Evolutionary conservation across 2,113 vertebrate species (phyloP).

Genomic region (Rhinogobius similis): DNA sequence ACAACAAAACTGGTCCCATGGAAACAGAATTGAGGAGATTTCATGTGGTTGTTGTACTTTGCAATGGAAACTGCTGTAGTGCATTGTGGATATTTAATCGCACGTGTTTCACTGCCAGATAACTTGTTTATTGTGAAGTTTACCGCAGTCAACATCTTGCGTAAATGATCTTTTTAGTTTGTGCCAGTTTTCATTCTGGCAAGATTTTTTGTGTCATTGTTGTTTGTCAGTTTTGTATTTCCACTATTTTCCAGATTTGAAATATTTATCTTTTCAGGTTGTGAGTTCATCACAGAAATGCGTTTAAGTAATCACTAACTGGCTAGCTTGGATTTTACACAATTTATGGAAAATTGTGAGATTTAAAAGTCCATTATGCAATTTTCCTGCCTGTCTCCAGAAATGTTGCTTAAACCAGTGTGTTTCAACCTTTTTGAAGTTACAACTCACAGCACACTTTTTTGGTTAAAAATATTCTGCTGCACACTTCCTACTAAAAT

Average conservation of each 20-base stretch:
- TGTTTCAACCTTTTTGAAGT: too few relatives aligned
- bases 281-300: too few relatives aligned
- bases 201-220: background rate
- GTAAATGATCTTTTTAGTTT: background rate
- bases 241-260: background rate
- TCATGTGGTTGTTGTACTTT: background rate
- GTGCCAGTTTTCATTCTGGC: background rate
- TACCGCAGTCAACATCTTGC: background rate
- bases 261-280: background rate
- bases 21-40: background rate
- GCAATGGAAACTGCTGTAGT: background rate
- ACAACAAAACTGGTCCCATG: background rate
- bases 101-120: background rate
- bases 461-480: too few relatives aligned
- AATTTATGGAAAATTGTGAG: too few relatives aligned
- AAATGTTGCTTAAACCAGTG: too few relatives aligned
- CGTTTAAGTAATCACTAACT: too few relatives aligned
- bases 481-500: too few relatives aligned
- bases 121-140: background rate
- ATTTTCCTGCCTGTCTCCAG: too few relatives aligned
- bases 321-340: too few relatives aligned
- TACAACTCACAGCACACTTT: too few relatives aligned
- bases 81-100: background rate
- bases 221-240: background rate
- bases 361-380: too few relatives aligned